Conservation (phyloP, 2,888 invertebrate species). For the Diogma glabrata region DNA sequence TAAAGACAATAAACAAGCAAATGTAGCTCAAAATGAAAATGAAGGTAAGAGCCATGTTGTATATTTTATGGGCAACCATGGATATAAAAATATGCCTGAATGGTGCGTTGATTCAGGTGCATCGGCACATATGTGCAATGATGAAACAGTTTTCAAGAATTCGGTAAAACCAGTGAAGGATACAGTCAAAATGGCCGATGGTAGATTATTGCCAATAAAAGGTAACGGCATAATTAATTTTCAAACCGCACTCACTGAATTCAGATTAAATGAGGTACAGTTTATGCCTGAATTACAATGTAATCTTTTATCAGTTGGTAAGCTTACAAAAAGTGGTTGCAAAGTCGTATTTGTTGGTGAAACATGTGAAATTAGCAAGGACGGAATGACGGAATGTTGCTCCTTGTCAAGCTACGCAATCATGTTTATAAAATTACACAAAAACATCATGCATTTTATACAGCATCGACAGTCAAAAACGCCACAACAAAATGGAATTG, state of each 20-base stretch:
- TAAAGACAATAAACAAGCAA: background rate
- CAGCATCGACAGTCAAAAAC: too few relatives aligned
- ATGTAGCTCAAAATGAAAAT: background rate
- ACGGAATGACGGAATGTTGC: constrained; percentile 16
- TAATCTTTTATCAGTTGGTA: background rate
- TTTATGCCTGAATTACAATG: background rate
- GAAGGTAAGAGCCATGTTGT: background rate
- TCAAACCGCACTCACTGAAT: constrained; percentile 7
- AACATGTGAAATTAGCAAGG: constrained; percentile 17
- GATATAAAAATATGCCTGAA: constrained; percentile 1
- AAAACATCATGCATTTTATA: too few relatives aligned
- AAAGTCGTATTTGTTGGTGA: constrained; percentile 13
- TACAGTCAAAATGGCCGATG: background rate
- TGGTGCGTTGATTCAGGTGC: background rate
- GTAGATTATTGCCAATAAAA: constrained; percentile 5
- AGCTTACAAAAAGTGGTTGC: constrained; percentile 11
- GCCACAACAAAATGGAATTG: constrained; percentile 7
- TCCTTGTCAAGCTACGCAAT: constrained; percentile 15
- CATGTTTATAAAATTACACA: constrained; percentile 15
- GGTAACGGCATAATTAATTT: constrained; percentile 4
- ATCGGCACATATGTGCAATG: background rate
- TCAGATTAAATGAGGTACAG: background rate
- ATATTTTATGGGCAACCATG: background rate
- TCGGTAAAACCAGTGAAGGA: too few relatives aligned
- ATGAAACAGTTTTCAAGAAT: background rate